Conservation (phyloP, 2,888 invertebrate species). For the Phengaris arion region DNA sequence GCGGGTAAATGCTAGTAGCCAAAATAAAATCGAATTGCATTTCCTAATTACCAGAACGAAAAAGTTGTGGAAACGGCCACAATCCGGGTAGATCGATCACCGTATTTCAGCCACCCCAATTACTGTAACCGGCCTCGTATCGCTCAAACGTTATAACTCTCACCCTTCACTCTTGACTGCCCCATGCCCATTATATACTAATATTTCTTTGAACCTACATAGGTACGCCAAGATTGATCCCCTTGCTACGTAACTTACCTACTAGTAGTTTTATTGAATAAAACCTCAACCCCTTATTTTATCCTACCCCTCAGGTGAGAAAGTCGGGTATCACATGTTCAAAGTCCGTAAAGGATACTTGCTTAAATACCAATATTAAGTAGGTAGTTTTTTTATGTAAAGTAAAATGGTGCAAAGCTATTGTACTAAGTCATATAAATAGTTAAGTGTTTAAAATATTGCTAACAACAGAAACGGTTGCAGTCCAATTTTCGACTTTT, state of each 20-base stretch:
- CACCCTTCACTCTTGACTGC: conserved; percentile 3
- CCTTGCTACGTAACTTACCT: not conserved
- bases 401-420: not conserved
- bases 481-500: conserved; percentile 27
- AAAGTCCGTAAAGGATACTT: too few relatives aligned
- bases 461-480: conserved; percentile 26
- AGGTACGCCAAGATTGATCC: not conserved
- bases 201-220: not conserved
- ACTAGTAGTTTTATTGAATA: not conserved
- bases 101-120: conserved; percentile 10
- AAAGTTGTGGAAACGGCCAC: not conserved
- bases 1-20: too few relatives aligned
- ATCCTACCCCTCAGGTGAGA: too few relatives aligned
- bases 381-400: not conserved
- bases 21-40: too few relatives aligned
- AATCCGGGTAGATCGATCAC: conserved; percentile 5
- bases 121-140: not conserved
- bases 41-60: too few relatives aligned
- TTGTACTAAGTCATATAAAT: conserved; percentile 9
- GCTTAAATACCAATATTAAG: too few relatives aligned
- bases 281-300: not conserved
- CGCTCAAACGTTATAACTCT: conserved; percentile 12
- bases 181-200: not conserved
- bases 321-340: too few relatives aligned
- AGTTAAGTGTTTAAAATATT: not conserved